Evolutionary conservation across 37 sponge, comb jelly and placozoan species (phyloP), one percentile per base, ranked within the genome.

Genomic region (Aplysina aerophoba): DNA sequence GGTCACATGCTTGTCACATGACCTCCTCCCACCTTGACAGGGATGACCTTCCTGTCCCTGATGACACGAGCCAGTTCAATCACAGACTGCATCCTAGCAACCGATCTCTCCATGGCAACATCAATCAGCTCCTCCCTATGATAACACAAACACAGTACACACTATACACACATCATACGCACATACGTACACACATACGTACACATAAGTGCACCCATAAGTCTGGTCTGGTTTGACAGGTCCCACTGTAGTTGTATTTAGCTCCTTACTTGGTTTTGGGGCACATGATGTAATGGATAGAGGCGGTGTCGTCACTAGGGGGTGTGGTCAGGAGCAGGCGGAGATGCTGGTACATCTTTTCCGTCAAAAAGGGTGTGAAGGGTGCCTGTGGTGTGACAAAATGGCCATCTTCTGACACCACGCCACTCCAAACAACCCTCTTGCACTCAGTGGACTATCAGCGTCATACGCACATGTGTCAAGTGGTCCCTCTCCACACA

Each of bases 351-450:
- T 90, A 96, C 90, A 98, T 93, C 86, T 87, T 85, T 60, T 98
- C 99, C 0, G 96, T 96, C 74, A 98, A 81, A 85, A 98, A 98
- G 0, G 99, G 99, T 53, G 99, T 98, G 89, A 94, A 98, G 33
- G 99, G 95, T 69, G 99, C 96, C 89, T 88, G 59, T 3, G 61
- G 37, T 39, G 69, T 22, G 33, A 55, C 11, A n/a, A 81, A 22
- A 75, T 37, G n/a, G 24, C 37, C 63, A 14, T 13, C 12, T 14
- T 14, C 4, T 62, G 25, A 62, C 63, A 62, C 59, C 59, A 57
- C 59, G 17, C n/a, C n/a, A n/a, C n/a, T n/a, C n/a, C n/a, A n/a
- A n/a, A n/a, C n/a, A n/a, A n/a, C n/a, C n/a, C n/a, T n/a, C n/a
- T n/a, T n/a, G n/a, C n/a, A n/a, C 8, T 8, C 8, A 44, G 6